Percentiles rank a stretch among this genome's conserved stretches.
Conservation (phyloP, 2,797 vertebrate species). For the Acomys russatus region DNA sequence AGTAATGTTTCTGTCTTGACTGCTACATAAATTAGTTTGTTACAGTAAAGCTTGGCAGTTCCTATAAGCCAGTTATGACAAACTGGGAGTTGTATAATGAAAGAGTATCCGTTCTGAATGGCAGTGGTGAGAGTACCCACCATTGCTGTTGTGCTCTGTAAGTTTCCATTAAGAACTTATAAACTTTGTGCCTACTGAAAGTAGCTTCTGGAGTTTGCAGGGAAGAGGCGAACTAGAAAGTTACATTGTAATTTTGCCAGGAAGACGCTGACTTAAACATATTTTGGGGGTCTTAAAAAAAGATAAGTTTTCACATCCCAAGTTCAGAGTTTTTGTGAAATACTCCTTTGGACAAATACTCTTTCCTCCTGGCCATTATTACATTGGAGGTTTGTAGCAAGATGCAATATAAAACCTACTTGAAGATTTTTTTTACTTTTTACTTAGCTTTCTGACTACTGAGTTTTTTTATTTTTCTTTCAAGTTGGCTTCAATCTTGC, state of each 20-base stretch:
- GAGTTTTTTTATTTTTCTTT: conserved; percentile 82
- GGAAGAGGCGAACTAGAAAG: conserved; percentile 86
- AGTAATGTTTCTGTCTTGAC: background rate
- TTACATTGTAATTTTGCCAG: conserved; percentile 86
- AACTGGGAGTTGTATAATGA: conserved; percentile 66
- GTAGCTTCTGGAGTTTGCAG: conserved; percentile 76
- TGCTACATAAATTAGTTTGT: conserved; percentile 51
- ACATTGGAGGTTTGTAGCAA: conserved; percentile 82
- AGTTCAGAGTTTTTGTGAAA: conserved; percentile 81
- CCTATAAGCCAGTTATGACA: conserved; percentile 63
- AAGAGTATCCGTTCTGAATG: conserved; percentile 76
- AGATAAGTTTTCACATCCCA: conserved; percentile 85
- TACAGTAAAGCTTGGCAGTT: conserved; percentile 51
- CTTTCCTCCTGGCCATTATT: conserved; percentile 85
- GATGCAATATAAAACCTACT: conserved; percentile 74
- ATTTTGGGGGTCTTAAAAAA: conserved; percentile 81
- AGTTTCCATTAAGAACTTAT: conserved; percentile 82
- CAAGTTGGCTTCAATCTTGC: conserved; percentile 78
- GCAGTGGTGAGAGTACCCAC: conserved; percentile 71
- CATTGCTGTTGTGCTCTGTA: conserved; percentile 81
- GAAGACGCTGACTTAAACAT: conserved; percentile 85
- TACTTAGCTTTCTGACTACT: conserved; percentile 84
- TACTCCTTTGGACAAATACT: conserved; percentile 66
- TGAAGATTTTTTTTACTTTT: conserved; percentile 84
- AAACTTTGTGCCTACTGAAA: conserved; percentile 84